phyloP scores from a whole-genome alignment of 2,113 vertebrate genomes.

The Pagrus major region DNA sequence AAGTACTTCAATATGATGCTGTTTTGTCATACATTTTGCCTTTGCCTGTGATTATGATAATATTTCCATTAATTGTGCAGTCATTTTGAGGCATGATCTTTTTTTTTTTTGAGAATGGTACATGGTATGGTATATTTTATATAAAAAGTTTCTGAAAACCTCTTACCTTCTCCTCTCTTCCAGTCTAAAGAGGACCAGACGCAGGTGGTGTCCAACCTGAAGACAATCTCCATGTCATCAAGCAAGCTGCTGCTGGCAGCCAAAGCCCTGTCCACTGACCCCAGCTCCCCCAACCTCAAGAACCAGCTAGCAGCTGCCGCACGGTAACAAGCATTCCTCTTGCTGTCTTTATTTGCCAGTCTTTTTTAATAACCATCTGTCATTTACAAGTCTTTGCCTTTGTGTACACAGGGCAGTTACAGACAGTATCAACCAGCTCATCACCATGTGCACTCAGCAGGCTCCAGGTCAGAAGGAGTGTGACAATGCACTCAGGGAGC shows the following conservation, averaged over 20 bases:
- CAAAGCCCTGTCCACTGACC: slow-evolving; percentile 95
- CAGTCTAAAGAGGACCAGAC: slow-evolving; percentile 94
- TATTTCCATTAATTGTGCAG: too few relatives aligned
- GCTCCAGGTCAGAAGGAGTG: slow-evolving; percentile 97
- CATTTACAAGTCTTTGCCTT: not conserved
- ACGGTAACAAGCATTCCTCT: slow-evolving; percentile 81
- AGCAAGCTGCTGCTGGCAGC: slow-evolving; percentile 95
- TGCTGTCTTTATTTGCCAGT: not conserved
- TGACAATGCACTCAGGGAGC: slow-evolving; percentile 94
- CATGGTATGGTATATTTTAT: not conserved
- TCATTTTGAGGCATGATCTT: not conserved
- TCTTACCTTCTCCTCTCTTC: not conserved
- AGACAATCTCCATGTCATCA: slow-evolving; percentile 98
- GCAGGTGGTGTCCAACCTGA: slow-evolving; percentile 96
- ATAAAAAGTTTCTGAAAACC: not conserved
- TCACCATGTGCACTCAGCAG: slow-evolving; percentile 98
- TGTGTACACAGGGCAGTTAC: slow-evolving; percentile 89
- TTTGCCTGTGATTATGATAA: too few relatives aligned
- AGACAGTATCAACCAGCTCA: slow-evolving; percentile 98
- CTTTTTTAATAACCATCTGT: not conserved
- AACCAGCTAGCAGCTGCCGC: slow-evolving; percentile 96
- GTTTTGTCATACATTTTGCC: too few relatives aligned
- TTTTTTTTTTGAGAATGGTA: too few relatives aligned
- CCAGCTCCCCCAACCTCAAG: slow-evolving; percentile 94
- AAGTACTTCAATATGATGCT: too few relatives aligned